Conservation (phyloP, 2,888 invertebrate genomes). For the Hirtodrosophila cameraria region DNA sequence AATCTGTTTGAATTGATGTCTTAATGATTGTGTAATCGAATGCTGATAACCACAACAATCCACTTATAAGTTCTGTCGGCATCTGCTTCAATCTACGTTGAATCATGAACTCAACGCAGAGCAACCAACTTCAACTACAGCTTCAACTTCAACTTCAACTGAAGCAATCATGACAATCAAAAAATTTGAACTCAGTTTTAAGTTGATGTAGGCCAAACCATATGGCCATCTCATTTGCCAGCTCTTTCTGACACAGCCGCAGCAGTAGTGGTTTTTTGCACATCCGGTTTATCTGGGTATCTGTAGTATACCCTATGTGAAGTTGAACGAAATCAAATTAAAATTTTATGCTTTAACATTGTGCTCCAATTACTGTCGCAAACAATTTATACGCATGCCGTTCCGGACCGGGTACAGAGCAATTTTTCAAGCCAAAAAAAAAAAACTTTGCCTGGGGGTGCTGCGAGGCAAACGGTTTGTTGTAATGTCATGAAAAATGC, state of each 20-base stretch:
- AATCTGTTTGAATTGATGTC: no score
- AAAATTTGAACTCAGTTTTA: neutral
- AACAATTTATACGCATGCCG: slow-evolving; percentile 67
- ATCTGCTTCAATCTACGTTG: neutral
- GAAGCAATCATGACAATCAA: slow-evolving; percentile 7
- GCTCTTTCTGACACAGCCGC: slow-evolving; percentile 2
- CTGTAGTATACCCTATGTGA: slow-evolving; percentile 11
- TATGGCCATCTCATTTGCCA: neutral
- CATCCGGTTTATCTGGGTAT: neutral
- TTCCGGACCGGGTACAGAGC: slow-evolving; percentile 34
- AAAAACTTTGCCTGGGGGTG: slow-evolving; percentile 47
- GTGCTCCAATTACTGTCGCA: slow-evolving; percentile 75
- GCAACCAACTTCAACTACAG: neutral
- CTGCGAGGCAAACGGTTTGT: slow-evolving; percentile 41
- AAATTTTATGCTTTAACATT: slow-evolving; percentile 78
- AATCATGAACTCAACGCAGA: slow-evolving; percentile 1
- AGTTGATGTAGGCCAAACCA: slow-evolving; percentile 7
- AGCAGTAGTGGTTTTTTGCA: no score
- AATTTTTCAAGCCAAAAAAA: slow-evolving; percentile 69
- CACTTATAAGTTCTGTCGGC: slow-evolving; percentile 14
- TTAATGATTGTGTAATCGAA: neutral
- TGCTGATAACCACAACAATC: neutral
- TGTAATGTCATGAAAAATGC: slow-evolving; percentile 75
- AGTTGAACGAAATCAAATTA: slow-evolving; percentile 68
- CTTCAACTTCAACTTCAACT: neutral